Evolutionary conservation across 92 coral and sea anemone genomes (phyloP).

Genomic region (Bergia sp.): DNA sequence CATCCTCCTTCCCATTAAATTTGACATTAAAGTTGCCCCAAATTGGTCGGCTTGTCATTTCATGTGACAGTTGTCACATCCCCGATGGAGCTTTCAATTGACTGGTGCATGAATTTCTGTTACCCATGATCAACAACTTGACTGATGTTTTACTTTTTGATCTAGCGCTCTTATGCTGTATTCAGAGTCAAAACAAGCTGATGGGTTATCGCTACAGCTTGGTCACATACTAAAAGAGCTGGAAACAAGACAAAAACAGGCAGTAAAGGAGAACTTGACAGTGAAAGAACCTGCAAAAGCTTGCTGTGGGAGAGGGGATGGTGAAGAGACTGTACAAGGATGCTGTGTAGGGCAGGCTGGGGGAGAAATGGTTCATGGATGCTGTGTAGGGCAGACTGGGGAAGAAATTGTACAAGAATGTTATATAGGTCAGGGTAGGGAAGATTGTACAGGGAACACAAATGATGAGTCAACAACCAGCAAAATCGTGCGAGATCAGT

Average conservation of each 20-base stretch:
- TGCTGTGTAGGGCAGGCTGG: background rate
- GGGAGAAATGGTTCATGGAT: background rate
- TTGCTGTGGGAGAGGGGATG: background rate
- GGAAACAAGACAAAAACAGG: background rate
- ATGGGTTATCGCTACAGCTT: background rate
- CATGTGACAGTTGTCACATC: too few relatives aligned
- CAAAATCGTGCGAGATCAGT: background rate
- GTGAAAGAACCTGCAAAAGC: conserved; percentile 3
- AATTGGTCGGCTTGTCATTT: too few relatives aligned
- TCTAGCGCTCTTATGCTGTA: conserved; percentile 16
- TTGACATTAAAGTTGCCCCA: too few relatives aligned
- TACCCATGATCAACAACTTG: background rate
- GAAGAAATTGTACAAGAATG: background rate
- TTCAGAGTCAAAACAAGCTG: conserved; percentile 3
- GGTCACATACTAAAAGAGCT: conserved; percentile 5
- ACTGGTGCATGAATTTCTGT: too few relatives aligned
- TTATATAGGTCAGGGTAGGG: background rate
- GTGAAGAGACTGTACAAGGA: background rate
- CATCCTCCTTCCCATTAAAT: too few relatives aligned
- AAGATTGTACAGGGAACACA: background rate
- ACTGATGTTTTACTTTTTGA: background rate
- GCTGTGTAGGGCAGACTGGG: background rate
- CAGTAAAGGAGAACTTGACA: conserved; percentile 9
- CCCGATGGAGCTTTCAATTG: background rate
- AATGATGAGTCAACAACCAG: background rate